Percentiles rank a stretch among this genome's conserved stretches.
Conservation (phyloP, 1,140 invertebrate genomes). For the Ruditapes philippinarum region DNA sequence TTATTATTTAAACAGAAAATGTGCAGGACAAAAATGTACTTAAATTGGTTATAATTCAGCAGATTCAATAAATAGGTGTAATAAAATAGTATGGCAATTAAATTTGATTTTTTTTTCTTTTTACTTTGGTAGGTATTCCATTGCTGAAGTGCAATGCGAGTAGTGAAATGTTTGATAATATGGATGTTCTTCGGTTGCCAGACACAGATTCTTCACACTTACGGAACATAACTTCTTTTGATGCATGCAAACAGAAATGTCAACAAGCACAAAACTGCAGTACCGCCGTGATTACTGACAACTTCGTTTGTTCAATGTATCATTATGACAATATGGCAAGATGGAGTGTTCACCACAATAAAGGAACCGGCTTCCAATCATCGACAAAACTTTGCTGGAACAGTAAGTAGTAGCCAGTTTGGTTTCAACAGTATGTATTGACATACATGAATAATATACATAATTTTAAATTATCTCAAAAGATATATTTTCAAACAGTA, state of each 20-base stretch:
- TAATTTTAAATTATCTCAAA: no score
- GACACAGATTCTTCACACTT: not conserved
- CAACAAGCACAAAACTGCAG: not conserved
- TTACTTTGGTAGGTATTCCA: not conserved
- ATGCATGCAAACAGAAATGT: not conserved
- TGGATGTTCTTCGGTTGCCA: not conserved
- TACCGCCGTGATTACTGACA: not conserved
- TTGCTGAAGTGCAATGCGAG: not conserved
- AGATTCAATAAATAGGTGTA: no score
- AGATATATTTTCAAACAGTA: no score
- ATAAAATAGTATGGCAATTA: no score
- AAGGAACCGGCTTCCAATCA: not conserved
- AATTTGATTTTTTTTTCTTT: no score
- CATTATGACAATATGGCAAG: not conserved
- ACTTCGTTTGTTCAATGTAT: not conserved
- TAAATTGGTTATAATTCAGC: no score
- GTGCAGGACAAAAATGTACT: no score
- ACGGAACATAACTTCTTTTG: not conserved
- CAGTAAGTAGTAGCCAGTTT: no score
- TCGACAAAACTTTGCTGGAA: not conserved
- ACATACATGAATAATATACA: no score
- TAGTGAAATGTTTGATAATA: not conserved
- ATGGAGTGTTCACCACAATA: not conserved
- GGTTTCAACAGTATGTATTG: no score
- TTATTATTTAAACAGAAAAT: no score